Evolutionary conservation across 2,797 vertebrate species (phyloP).

Genomic region (Zenarchopterus dispar): DNA sequence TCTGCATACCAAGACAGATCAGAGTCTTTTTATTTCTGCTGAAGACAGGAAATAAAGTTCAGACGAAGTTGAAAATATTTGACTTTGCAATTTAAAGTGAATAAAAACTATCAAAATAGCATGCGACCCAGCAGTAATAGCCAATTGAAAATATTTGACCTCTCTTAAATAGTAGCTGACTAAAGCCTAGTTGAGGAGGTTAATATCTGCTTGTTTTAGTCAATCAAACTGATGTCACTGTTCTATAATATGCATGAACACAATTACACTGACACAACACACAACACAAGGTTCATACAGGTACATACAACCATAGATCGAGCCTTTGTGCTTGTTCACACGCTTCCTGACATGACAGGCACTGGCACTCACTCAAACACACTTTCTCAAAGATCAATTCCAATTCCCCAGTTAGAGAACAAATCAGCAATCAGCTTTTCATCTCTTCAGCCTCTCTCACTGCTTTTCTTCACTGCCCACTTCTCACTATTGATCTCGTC

Average conservation of each 20-base stretch:
- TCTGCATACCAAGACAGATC: slow-evolving; percentile 7
- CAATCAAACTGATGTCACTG: slow-evolving; percentile 32
- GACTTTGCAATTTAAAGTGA: slow-evolving; percentile 49
- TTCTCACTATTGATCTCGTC: slow-evolving; percentile 72
- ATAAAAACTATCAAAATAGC: slow-evolving; percentile 44
- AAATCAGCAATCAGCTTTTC: slow-evolving; percentile 73
- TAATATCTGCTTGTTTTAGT: slow-evolving; percentile 42
- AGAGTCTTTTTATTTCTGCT: slow-evolving; percentile 12
- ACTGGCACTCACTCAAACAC: slow-evolving; percentile 24
- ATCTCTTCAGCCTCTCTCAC: slow-evolving; percentile 64
- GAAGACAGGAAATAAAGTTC: slow-evolving; percentile 32
- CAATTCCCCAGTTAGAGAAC: slow-evolving; percentile 74
- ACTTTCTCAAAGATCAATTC: slow-evolving; percentile 71
- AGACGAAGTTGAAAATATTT: slow-evolving; percentile 44
- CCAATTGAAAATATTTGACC: slow-evolving; percentile 65
- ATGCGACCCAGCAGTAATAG: slow-evolving; percentile 58
- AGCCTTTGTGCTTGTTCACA: slow-evolving; percentile 20
- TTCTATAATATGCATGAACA: slow-evolving; percentile 11
- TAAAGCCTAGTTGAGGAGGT: slow-evolving; percentile 28
- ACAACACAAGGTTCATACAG: slow-evolving; percentile 25
- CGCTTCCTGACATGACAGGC: slow-evolving; percentile 37
- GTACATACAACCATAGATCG: slow-evolving; percentile 25
- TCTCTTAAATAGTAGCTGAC: slow-evolving; percentile 54
- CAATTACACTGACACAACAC: slow-evolving; percentile 17
- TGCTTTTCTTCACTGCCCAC: slow-evolving; percentile 61